Base-by-base conservation (phyloP, 2,113 vertebrate species). In the Bos indicus region DNA sequence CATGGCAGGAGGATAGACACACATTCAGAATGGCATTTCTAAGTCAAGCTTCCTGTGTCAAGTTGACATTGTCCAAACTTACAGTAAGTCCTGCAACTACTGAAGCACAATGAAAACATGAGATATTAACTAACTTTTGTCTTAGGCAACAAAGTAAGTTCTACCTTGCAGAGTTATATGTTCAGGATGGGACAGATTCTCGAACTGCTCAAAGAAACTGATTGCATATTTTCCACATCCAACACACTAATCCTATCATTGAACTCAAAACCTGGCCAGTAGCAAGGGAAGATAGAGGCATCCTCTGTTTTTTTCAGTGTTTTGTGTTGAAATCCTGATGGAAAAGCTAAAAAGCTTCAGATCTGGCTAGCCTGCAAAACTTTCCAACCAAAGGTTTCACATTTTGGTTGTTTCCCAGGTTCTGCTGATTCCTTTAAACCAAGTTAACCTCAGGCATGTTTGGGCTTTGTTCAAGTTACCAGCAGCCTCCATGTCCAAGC, bases 361-460 rank as follows among this genome's bases (percentile, higher is more conserved):
- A 89, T 89, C 54, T 95, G 59, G 52, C 80, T 86, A 85, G 62
- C 62, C 95, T 88, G 54, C 30, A 62, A 90, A 97, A 95, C 91
- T 95, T 95, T 95, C 93, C 94, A 95, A 90, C 90, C 91, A 97
- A 96, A 96, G 46, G 0, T 71, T 97, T 92, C 59, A n/a, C 3
- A 23, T 36, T 90, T 97, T 96, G 80, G 84, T 46, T 43, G 13
- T 87, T 84, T 84, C 84, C 93, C 96, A 98, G 87, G 89, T 94
- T 94, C 86, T 95, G 89, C 40, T 62, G 96, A 92, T 97, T 97
- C 94, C 82, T 93, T 74, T 87, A 97, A 95, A 84, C 91, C 56
- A 82, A 80, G 56, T 94, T 96, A 93, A 84, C 87, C 62, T 36
- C 60, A 67, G 84, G 64, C 74, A 64, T 60, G 77, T 90, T n/a